A percentile compares a stretch with the other conserved stretches of the same genome.
phyloP scores from a whole-genome alignment of 2,888 invertebrate species.

The Ectemnius continuus region DNA sequence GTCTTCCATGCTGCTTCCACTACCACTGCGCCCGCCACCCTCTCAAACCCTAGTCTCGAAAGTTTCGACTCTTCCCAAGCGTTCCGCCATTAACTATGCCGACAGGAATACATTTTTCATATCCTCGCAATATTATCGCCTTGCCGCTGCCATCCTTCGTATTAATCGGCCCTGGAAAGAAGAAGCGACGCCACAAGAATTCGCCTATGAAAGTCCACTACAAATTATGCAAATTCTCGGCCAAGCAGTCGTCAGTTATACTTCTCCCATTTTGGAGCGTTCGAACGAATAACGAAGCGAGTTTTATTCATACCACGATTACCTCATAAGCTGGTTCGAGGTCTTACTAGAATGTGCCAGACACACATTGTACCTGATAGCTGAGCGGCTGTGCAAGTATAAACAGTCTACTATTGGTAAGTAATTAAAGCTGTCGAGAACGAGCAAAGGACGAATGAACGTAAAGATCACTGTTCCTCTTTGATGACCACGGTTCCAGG shows the following conservation, averaged over 20 bases:
- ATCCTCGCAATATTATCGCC: slow-evolving; percentile 67
- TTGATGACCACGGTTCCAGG: slow-evolving; percentile 37
- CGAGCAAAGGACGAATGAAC: slow-evolving; percentile 42
- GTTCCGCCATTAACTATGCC: slow-evolving; percentile 56
- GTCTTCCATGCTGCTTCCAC: slow-evolving; percentile 20
- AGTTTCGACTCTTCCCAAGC: slow-evolving; percentile 66
- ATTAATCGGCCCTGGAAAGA: slow-evolving; percentile 63
- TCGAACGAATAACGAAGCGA: too few species aligned
- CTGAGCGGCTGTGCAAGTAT: slow-evolving; percentile 17
- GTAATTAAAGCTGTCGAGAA: slow-evolving; percentile 51
- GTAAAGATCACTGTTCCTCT: slow-evolving; percentile 48
- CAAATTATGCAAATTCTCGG: slow-evolving; percentile 36
- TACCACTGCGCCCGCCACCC: slow-evolving; percentile 49
- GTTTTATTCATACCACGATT: too few species aligned
- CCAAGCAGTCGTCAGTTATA: background rate
- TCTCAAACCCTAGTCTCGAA: slow-evolving; percentile 66
- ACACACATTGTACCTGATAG: slow-evolving; percentile 11
- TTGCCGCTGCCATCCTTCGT: slow-evolving; percentile 48
- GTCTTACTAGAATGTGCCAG: slow-evolving; percentile 10
- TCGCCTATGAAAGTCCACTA: slow-evolving; percentile 26
- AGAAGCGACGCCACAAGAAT: slow-evolving; percentile 34
- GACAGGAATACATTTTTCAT: slow-evolving; percentile 70
- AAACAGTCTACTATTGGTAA: slow-evolving; percentile 36
- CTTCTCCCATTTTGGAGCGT: too few species aligned
- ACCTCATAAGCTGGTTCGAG: slow-evolving; percentile 17